Evolutionary conservation across 2,113 vertebrate genomes (phyloP), one percentile per base, ranked within the genome.

Genomic region (Halcyon senegalensis): DNA sequence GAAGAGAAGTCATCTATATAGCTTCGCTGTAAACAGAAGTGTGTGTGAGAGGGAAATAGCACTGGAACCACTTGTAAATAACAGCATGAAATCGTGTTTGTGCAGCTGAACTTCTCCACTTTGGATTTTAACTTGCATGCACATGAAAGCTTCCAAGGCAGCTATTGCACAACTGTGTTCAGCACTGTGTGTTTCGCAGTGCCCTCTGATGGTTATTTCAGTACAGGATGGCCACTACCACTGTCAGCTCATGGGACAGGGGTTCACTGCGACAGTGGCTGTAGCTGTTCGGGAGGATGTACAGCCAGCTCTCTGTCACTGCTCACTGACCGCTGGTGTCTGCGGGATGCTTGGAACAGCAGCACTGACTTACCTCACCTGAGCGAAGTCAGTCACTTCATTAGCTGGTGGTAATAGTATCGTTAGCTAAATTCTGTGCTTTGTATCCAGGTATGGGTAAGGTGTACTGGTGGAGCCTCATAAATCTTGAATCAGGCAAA

Each of bases 161-260:
- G 81, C 69, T 33, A 4, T n/a, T 53, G 78, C n/a, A 24, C 9
- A 80, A n/a, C 76, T 67, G 41, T 19, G 21, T 43, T 33, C 18
- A 95, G 76, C 86, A 94, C 94, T 89, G 92, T 25, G 7, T 92
- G 96, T 94, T 94, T 91, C 67, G 89, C 84, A 97, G 89, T 96
- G 94, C 93, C 94, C 94, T 96, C 95, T 96, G 77, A 93, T 96
- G 96, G 94, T 84, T 92, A 28, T 90, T 93, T 91, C 16, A 8
- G 41, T 67, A 46, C 46, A 46, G 93, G 68, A 48, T 90, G 95
- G 16, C 66, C 76, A 1, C 70, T 78, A 3, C 63, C 68, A 28
- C 48, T 35, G 79, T 48, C 63, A 87, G 75, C 56, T 58, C 5
- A 16, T 89, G 86, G 16, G 48, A 17, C 63, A 58, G 84, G 33